Percentiles rank a stretch among this genome's conserved stretches.
Evolutionary conservation across 2,888 invertebrate genomes (phyloP).

Genomic region (Poecilobothrus nobilitatus): DNA sequence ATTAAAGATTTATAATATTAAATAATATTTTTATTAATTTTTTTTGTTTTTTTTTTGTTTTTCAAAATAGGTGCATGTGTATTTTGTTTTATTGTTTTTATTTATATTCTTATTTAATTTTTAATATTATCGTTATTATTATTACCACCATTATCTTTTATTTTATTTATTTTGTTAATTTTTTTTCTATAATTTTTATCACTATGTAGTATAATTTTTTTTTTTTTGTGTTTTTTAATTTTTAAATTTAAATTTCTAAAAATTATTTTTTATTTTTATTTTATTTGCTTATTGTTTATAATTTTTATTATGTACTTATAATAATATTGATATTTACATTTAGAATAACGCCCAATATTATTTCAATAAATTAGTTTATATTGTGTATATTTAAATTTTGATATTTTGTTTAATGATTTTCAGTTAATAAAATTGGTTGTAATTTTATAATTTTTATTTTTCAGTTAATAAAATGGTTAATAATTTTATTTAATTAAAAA

Average conservation of each 20-base stretch:
- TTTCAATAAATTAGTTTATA: constrained; percentile 7
- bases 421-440: too few relatives aligned
- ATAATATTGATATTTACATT: constrained; percentile 23
- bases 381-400: constrained; percentile 7
- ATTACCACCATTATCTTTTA: constrained; percentile 1
- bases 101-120: not conserved
- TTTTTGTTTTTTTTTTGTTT: too few relatives aligned
- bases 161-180: not conserved
- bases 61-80: too few relatives aligned
- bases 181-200: not conserved
- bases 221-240: not conserved
- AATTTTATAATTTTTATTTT: too few relatives aligned
- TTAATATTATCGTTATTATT: not conserved
- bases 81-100: too few relatives aligned
- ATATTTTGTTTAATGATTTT: constrained; percentile 10
- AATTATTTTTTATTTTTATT: constrained; percentile 14
- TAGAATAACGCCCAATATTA: constrained; percentile 24
- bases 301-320: constrained; percentile 8
- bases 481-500: too few relatives aligned
- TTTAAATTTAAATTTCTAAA: constrained; percentile 8
- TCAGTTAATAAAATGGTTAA: too few relatives aligned
- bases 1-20: too few relatives aligned
- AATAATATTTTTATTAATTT: too few relatives aligned
- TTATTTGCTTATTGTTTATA: constrained; percentile 3
- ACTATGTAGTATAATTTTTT: constrained; percentile 11